Conservation (phyloP, 1,140 invertebrate species). For the Micrasema longulum region DNA sequence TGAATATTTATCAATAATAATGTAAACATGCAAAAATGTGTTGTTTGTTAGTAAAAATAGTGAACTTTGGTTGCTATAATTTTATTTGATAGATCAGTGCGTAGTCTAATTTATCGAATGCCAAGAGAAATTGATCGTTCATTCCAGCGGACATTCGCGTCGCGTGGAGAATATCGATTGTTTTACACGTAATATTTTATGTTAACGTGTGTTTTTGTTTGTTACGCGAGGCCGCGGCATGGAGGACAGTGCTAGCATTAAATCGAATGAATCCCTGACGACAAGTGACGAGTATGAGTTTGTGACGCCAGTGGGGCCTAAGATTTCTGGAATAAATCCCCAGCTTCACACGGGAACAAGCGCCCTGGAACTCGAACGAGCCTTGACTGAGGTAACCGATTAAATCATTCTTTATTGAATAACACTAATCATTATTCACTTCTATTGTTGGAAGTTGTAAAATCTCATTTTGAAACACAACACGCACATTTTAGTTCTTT, state of each 20-base stretch:
- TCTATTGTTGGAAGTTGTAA: no score
- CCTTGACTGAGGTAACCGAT: constrained; percentile 58
- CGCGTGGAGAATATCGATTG: constrained; percentile 40
- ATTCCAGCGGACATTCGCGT: not conserved
- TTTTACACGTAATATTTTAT: constrained; percentile 24
- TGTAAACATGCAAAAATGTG: constrained; percentile 43
- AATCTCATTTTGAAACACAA: no score
- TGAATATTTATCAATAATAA: constrained; percentile 34
- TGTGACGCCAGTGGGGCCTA: constrained; percentile 66
- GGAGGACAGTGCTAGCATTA: constrained; percentile 82
- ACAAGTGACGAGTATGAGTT: constrained; percentile 90
- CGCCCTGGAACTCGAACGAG: constrained; percentile 58
- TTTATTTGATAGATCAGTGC: constrained; percentile 18
- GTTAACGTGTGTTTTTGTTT: constrained; percentile 39
- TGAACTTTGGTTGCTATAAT: constrained; percentile 2
- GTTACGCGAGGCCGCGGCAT: constrained; percentile 68
- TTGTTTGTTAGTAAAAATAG: not conserved
- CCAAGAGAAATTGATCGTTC: not conserved
- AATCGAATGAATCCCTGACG: constrained; percentile 84
- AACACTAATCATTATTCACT: no score
- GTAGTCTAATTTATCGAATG: constrained; percentile 9
- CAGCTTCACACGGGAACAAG: constrained; percentile 52
- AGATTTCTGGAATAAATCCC: constrained; percentile 53
- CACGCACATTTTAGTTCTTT: no score
- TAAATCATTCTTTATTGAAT: not conserved